Evolutionary conservation across 2,113 vertebrate genomes (phyloP), one percentile per base, ranked within the genome.

Genomic region (Neotoma lepida): DNA sequence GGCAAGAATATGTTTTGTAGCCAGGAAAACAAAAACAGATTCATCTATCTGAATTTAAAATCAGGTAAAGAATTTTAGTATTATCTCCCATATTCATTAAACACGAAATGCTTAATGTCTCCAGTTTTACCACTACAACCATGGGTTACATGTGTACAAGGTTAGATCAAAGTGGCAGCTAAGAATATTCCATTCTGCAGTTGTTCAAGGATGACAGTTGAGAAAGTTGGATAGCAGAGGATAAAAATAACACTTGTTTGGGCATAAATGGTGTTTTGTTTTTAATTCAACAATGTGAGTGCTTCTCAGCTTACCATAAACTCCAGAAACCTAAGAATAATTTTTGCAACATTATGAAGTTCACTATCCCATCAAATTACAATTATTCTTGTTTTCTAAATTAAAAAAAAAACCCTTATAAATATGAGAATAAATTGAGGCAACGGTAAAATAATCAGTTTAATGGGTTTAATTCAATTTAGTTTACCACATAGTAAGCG

Each of bases 221-320:
- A 97, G 91, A 93, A 97, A 94, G 84, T 97, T 97, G 94, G 88
- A 94, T 95, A 96, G 76, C 94, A 95, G 76, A 96, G 78, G 93
- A 97, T 96, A 97, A 97, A 97, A 97, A 97, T 96, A 97, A 96
- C 94, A 96, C 56, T 95, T 88, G 94, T 89, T 96, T 95, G 87
- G 76, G n/a, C 78, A 96, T 94, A 97, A 96, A 95, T 94, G 87
- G 73, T 24, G 93, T 33, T 68, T 70, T 82, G 84, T 71, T 88
- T 94, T 86, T 66, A 44, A 95, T 24, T 90, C n/a, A 97, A 82
- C n/a, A 88, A 85, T 61, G 35, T 87, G 63, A 94, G 76, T 6
- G 2, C 85, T 96, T 58, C 58, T 76, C 51, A 49, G 94, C 56
- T 91, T 56, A 95, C 54, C 58, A 49, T 61, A 28, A 89, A 41